These are phyloP conservation scores for Xerus rutilus DNA, from an alignment of 2,797 vertebrate species.

Conservation along the genomic window DNA sequence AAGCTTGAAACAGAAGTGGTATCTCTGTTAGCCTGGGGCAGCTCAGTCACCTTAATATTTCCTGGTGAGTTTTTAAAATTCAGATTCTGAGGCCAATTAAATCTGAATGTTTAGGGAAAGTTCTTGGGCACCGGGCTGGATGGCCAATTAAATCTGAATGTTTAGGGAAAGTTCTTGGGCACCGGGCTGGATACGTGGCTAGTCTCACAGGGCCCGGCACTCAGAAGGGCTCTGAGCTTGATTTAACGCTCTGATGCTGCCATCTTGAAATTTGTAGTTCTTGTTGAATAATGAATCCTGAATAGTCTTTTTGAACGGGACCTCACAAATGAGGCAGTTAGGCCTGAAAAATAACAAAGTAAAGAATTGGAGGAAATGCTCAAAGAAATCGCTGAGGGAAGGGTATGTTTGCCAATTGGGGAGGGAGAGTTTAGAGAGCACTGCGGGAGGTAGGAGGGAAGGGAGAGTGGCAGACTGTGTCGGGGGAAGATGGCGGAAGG, in stretches of 20 bases:
- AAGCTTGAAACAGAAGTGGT: not conserved
- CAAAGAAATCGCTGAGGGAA: not conserved
- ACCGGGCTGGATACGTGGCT: not conserved
- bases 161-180: not conserved
- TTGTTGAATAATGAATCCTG: not conserved
- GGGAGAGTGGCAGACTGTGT: accelerated
- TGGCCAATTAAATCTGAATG: not conserved
- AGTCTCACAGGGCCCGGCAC: too few relatives aligned
- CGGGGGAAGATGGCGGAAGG: not conserved
- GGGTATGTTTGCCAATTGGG: accelerated
- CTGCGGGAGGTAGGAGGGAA: accelerated
- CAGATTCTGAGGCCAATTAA: not conserved
- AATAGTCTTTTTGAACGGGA: not conserved
- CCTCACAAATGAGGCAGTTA: not conserved
- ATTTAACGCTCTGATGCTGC: not conserved
- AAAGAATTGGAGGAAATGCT: not conserved
- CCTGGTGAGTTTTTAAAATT: not conserved
- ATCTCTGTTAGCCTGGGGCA: not conserved
- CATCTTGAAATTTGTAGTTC: not conserved
- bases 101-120: not conserved
- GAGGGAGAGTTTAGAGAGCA: not conserved
- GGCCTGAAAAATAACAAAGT: not conserved
- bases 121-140: not conserved
- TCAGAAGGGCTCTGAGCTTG: not conserved
- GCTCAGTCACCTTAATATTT: not conserved